Percentiles rank a stretch among this genome's conserved stretches.
phyloP scores from a whole-genome alignment of 2,113 vertebrate species.

The Crocuta crocuta region DNA sequence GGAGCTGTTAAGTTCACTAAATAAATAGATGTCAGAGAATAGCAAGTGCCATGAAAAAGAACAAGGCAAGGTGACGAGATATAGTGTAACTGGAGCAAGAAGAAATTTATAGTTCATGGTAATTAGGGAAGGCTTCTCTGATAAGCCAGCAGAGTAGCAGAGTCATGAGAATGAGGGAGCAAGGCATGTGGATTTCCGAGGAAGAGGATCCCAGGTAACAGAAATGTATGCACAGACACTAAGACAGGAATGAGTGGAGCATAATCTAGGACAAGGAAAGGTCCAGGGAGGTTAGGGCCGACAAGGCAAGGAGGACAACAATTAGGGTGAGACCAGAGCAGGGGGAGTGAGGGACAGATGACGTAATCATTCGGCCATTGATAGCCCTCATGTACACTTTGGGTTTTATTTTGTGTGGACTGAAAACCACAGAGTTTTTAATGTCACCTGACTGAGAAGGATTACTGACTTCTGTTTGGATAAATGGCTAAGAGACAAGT shows the following conservation, averaged over 20 bases:
- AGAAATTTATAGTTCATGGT: background rate
- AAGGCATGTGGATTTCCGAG: background rate
- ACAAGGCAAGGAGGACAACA: background rate
- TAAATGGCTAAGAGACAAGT: background rate
- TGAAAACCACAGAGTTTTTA: background rate
- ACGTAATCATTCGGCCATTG: background rate
- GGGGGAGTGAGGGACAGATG: background rate
- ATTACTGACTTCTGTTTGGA: background rate
- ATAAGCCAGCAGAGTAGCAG: background rate
- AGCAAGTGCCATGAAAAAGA: background rate
- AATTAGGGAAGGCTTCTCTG: background rate
- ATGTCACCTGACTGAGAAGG: background rate
- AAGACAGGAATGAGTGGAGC: background rate
- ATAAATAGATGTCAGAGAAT: background rate
- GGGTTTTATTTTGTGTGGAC: background rate
- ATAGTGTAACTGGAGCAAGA: background rate
- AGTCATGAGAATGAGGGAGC: background rate
- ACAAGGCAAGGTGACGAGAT: background rate
- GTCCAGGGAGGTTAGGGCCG: background rate
- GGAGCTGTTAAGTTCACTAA: background rate
- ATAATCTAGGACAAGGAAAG: background rate
- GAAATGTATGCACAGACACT: background rate
- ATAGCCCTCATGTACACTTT: background rate
- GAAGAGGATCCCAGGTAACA: background rate
- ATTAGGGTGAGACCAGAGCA: too few relatives aligned